A percentile compares a stretch with the other conserved stretches of the same genome.
phyloP scores from a whole-genome alignment of 2,113 vertebrate species.

The Raphicerus campestris region DNA sequence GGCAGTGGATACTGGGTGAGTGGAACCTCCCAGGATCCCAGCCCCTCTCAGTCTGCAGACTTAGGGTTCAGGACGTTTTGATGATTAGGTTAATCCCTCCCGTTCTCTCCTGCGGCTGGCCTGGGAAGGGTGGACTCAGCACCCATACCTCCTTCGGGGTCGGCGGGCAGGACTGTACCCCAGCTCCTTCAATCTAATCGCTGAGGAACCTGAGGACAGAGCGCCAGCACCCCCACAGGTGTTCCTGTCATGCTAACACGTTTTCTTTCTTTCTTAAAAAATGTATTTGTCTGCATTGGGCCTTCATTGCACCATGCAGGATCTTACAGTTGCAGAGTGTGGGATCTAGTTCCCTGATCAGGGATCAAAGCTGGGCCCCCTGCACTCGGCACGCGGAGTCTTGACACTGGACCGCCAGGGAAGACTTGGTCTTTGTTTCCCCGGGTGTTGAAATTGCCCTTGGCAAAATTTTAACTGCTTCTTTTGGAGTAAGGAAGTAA shows the following conservation, averaged over 20 bases:
- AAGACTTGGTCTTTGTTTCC: neutral
- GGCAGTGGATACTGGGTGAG: fast-evolving
- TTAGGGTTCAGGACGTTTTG: neutral
- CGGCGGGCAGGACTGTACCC: neutral
- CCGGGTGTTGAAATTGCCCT: neutral
- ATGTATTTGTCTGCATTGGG: neutral
- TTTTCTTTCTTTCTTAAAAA: neutral
- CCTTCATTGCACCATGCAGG: neutral
- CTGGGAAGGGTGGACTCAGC: fast-evolving
- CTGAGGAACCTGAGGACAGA: fast-evolving
- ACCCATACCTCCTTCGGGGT: too few species aligned
- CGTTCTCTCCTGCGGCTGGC: neutral
- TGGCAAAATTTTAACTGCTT: neutral
- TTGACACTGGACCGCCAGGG: neutral
- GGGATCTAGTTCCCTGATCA: neutral
- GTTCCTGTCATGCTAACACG: fast-evolving
- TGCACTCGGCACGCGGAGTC: fast-evolving
- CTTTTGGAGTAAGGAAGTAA: neutral
- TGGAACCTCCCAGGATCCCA: too few species aligned
- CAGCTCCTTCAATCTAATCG: fast-evolving
- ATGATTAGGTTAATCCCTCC: neutral
- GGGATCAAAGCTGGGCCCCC: neutral
- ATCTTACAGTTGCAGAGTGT: neutral
- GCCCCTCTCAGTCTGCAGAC: neutral
- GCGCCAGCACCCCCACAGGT: fast-evolving